These are phyloP conservation scores for Megaustenia siamemsis DNA, from an alignment of 2,888 invertebrate species.

Conservation along the genomic window DNA sequence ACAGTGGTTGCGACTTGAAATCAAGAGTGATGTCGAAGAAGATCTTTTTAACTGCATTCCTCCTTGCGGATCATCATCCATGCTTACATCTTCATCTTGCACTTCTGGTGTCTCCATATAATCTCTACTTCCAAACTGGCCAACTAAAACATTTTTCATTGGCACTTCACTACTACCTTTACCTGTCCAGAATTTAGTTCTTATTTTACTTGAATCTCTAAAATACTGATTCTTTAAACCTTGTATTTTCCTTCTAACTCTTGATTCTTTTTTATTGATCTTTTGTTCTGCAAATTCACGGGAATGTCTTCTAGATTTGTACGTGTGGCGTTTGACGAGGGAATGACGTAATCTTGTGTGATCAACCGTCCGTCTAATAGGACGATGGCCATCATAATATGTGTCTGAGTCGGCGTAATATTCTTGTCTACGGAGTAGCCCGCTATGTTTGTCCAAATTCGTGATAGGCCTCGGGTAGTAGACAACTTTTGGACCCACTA, in stretches of 20 bases:
- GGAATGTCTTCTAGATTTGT: not conserved
- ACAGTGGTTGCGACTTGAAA: conserved; percentile 28
- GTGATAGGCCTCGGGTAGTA: conserved; percentile 12
- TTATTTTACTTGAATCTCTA: too few species aligned
- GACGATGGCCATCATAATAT: not conserved
- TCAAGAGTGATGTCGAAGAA: conserved; percentile 3
- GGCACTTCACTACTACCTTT: too few species aligned
- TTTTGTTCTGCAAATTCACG: too few species aligned
- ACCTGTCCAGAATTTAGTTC: too few species aligned
- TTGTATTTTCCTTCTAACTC: too few species aligned
- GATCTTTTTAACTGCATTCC: not conserved
- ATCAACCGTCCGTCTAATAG: not conserved
- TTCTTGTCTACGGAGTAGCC: not conserved
- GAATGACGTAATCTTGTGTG: not conserved
- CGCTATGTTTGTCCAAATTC: not conserved
- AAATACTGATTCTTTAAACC: too few species aligned
- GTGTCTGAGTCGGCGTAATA: not conserved
- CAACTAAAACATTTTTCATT: too few species aligned
- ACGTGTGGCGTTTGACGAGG: not conserved
- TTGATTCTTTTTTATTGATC: too few species aligned
- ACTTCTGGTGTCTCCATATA: not conserved
- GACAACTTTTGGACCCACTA: not conserved
- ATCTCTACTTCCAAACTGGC: not conserved
- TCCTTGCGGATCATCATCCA: not conserved
- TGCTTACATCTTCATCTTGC: not conserved